Conservation (phyloP, 2,888 invertebrate species). For the Melanostoma scalare region DNA sequence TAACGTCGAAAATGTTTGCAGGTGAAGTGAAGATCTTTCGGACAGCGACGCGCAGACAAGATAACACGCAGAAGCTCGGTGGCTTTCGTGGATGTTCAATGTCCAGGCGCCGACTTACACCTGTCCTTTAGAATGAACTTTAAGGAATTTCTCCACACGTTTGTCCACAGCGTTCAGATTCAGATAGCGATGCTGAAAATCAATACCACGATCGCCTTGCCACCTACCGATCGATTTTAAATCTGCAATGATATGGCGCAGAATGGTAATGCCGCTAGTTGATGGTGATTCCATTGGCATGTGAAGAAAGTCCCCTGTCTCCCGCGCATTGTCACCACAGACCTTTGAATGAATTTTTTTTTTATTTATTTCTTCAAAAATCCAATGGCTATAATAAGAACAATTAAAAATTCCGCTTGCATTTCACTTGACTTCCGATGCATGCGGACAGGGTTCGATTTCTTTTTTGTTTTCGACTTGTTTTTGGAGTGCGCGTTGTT, state of each 20-base stretch:
- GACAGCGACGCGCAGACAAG: conserved; percentile 44
- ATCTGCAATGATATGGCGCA: conserved; percentile 45
- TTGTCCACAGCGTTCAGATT: conserved; percentile 31
- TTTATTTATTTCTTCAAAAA: conserved; percentile 18
- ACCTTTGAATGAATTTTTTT: conserved; percentile 27
- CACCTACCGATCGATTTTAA: conserved; percentile 45
- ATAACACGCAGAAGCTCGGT: conserved; percentile 48
- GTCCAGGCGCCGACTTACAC: conserved; percentile 75
- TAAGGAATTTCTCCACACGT: conserved; percentile 71
- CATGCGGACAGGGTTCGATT: conserved; percentile 73
- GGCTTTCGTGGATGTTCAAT: conserved; percentile 54
- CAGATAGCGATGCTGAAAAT: conserved; percentile 38
- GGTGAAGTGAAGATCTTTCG: conserved; percentile 49
- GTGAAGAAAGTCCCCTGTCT: conserved; percentile 22
- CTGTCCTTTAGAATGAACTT: conserved; percentile 75
- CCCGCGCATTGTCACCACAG: conserved; percentile 9
- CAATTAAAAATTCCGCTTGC: conserved; percentile 75
- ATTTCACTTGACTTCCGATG: conserved; percentile 74
- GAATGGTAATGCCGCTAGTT: conserved; percentile 56
- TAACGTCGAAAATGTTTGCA: conserved; percentile 46
- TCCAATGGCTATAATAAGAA: conserved; percentile 54
- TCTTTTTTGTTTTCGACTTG: conserved; percentile 38
- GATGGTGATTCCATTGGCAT: conserved; percentile 52
- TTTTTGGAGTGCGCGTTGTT: conserved; percentile 50
- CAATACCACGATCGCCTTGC: conserved; percentile 37